Percentiles rank a stretch among this genome's conserved stretches.
Conservation (phyloP, 1,140 invertebrate species). For the Eciton burchellii region DNA sequence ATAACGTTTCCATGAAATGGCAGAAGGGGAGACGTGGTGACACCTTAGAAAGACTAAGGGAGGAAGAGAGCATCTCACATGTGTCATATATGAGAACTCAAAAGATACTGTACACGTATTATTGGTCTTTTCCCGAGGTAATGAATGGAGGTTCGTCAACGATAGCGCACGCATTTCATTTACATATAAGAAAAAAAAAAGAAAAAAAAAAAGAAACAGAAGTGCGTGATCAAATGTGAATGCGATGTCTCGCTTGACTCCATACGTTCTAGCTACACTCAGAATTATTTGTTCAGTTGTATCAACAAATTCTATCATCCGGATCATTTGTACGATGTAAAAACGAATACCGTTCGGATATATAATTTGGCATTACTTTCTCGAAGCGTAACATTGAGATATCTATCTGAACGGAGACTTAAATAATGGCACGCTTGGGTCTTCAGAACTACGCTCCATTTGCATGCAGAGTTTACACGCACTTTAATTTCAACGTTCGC, state of each 20-base stretch:
- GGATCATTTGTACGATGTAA: not conserved
- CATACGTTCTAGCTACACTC: not conserved
- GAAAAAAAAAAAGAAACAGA: constrained; percentile 9
- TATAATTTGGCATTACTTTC: constrained; percentile 9
- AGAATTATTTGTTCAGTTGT: constrained; percentile 48
- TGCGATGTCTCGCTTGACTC: constrained; percentile 8
- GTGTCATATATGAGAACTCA: not conserved
- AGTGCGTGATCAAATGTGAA: constrained; percentile 36
- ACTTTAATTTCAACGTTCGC: constrained; percentile 4
- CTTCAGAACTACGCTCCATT: not conserved
- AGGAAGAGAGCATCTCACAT: constrained; percentile 60
- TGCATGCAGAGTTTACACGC: not conserved
- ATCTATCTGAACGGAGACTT: not conserved
- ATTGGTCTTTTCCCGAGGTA: constrained; percentile 32
- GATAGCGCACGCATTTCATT: constrained; percentile 37
- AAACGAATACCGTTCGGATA: constrained; percentile 13
- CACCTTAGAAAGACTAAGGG: constrained; percentile 59
- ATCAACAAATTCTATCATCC: constrained; percentile 30
- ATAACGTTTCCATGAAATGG: not conserved
- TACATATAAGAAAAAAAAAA: not conserved
- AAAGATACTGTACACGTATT: not conserved
- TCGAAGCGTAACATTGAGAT: constrained; percentile 27
- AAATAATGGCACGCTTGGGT: constrained; percentile 27
- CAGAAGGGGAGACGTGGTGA: constrained; percentile 29
- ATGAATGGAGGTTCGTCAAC: constrained; percentile 45